Base-by-base conservation (phyloP, 2,113 vertebrate species). In the Aegithalos caudatus region DNA sequence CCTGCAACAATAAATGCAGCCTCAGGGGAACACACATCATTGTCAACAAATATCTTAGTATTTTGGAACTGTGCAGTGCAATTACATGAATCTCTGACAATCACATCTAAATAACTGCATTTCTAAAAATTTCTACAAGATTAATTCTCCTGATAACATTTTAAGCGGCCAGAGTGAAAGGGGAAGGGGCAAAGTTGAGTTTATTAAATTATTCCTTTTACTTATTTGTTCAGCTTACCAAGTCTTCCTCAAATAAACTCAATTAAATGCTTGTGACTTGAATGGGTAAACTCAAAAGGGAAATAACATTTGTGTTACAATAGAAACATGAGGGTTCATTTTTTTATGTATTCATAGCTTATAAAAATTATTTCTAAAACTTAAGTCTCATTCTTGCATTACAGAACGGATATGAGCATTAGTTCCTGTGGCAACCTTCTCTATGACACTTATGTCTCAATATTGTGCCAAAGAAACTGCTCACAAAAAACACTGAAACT, bases 21-120 rank as follows among this genome's bases (percentile, higher is more conserved):
- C 66, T 56, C 14, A n/a, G 37, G 33, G 61, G 16, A 79, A 70
- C 9, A 70, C 7, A 50, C 23, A 31, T 33, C 24, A 57, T 33
- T 1, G 1, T 17, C 29, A 74, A 69, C 5, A n/a, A 9, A 12
- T 27, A 35, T 1, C 28, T 35, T 58, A 3, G 3, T 42, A 58
- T 29, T 78, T 67, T 60, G 50, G 38, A 78, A 72, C 10, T 2
- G 0, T 35, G 67, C 12, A 62, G 38, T 33, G 22, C 7, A 11
- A 33, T 71, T 29, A 83, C 8, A 60, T 19, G 10, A 76, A 56
- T 77, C 70, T 72, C 58, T 73, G 25, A 73, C 23, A 69, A 33
- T 11, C 37, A 45, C n/a, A 64, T 24, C 27, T 62, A 67, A 72
- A 42, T 47, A 69, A 51, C 1, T 3, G 2, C 11, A 50, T 48